Conservation (phyloP, 30 jellyfish, hydroid and myxozoan genomes). For the Sanderia malayensis region DNA sequence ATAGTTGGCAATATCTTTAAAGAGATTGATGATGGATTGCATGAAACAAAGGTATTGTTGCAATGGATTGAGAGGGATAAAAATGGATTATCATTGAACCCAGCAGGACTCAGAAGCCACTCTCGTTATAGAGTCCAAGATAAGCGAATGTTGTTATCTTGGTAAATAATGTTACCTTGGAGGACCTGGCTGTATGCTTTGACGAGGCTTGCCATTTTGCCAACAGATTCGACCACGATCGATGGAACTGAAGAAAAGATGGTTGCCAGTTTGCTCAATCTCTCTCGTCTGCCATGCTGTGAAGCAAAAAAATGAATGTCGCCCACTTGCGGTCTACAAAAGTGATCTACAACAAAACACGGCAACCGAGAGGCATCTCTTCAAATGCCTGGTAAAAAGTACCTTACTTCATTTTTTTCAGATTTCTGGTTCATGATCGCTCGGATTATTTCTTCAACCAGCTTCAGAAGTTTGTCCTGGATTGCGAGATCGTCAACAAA, state of each 20-base stretch:
- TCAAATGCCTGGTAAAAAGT: neutral
- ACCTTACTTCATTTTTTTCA: neutral
- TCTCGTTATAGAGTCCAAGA: too few relatives aligned
- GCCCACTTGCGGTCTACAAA: neutral
- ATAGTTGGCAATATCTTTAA: too few relatives aligned
- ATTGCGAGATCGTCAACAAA: neutral
- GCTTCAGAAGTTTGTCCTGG: neutral
- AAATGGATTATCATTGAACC: too few relatives aligned
- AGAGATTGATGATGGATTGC: too few relatives aligned
- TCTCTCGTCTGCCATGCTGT: neutral
- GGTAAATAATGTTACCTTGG: neutral
- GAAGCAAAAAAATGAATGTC: too few relatives aligned
- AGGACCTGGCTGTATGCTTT: neutral
- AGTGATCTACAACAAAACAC: too few relatives aligned
- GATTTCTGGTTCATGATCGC: neutral
- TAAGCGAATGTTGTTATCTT: too few relatives aligned
- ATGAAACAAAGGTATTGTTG: too few relatives aligned
- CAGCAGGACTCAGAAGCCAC: too few relatives aligned
- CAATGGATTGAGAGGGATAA: too few relatives aligned
- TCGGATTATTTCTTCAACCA: neutral
- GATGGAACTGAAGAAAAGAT: neutral
- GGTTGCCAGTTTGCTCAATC: neutral
- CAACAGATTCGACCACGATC: neutral
- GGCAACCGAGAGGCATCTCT: too few relatives aligned
- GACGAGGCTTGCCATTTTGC: neutral